These are phyloP conservation scores for Callionymus lyra DNA, from an alignment of 2,113 vertebrate genomes.

Conservation along the genomic window DNA sequence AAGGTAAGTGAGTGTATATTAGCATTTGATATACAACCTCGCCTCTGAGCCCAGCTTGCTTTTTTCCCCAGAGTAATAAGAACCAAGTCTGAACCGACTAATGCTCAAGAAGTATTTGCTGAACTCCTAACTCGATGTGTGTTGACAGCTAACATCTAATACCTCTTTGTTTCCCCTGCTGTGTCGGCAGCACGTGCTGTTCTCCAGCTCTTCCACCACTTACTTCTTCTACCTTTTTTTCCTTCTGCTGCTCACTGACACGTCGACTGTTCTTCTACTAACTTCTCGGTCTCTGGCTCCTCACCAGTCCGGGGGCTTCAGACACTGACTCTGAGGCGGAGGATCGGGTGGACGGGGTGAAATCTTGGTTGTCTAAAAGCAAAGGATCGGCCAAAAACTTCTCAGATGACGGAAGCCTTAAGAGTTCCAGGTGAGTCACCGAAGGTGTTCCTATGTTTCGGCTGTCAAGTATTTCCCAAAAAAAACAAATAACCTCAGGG, in stretches of 20 bases:
- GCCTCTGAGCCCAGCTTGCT: no score
- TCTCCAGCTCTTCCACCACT: slow-evolving; percentile 1
- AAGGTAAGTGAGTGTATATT: no score
- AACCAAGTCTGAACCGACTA: no score
- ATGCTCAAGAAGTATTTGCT: no score
- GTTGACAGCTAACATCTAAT: background rate
- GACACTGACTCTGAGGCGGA: slow-evolving; percentile 88
- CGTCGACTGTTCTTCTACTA: slow-evolving; percentile 9
- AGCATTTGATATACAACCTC: no score
- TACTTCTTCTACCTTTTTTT: background rate
- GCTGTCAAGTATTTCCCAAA: no score
- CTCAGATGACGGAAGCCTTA: slow-evolving; percentile 88
- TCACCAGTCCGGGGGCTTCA: slow-evolving; percentile 80
- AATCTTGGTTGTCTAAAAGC: slow-evolving; percentile 87
- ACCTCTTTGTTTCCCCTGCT: background rate
- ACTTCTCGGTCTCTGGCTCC: slow-evolving; percentile 18
- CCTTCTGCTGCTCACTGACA: background rate
- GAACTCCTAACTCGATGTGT: no score
- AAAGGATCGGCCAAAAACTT: slow-evolving; percentile 77
- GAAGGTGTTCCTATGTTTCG: no score
- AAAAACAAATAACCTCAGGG: no score
- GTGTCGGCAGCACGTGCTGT: background rate
- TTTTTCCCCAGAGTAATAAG: no score
- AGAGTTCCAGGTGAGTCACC: slow-evolving; percentile 84
- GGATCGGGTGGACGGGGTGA: slow-evolving; percentile 87